A percentile compares a stretch with the other conserved stretches of the same genome.
These are phyloP conservation scores for Falco naumanni DNA, from an alignment of 2,797 vertebrate genomes.

Conservation along the genomic window DNA sequence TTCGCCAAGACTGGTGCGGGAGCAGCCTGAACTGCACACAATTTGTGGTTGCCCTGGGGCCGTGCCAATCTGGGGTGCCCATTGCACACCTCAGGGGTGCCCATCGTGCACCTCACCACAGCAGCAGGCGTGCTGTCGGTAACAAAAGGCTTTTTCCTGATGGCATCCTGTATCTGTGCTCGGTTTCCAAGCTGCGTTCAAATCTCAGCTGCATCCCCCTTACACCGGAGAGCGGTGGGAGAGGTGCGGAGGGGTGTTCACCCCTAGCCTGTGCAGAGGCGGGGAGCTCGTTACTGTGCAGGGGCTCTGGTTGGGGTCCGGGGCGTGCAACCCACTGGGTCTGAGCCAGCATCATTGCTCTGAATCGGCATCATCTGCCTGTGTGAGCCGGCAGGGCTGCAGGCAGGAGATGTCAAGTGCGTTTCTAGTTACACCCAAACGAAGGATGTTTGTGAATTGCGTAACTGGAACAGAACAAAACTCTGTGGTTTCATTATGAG, in stretches of 20 bases:
- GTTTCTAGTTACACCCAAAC: background rate
- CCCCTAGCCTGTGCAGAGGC: background rate
- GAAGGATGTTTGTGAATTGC: rapidly evolving
- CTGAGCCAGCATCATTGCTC: rapidly evolving
- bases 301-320: too few relatives aligned
- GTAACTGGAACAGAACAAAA: background rate
- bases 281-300: background rate
- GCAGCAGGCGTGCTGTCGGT: rapidly evolving
- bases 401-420: background rate
- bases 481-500: rapidly evolving
- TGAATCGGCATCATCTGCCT: background rate
- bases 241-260: background rate
- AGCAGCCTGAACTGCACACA: background rate
- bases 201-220: rapidly evolving
- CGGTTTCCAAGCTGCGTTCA: rapidly evolving
- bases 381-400: background rate
- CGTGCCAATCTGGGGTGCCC: rapidly evolving
- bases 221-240: background rate
- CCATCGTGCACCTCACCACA: rapidly evolving
- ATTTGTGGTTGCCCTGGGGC: background rate
- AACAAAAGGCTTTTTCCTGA: background rate
- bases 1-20: background rate
- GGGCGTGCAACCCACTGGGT: rapidly evolving
- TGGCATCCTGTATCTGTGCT: rapidly evolving
- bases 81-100: rapidly evolving